phyloP scores from a whole-genome alignment of 2,797 vertebrate species.

The Melanotaenia boesemani region DNA sequence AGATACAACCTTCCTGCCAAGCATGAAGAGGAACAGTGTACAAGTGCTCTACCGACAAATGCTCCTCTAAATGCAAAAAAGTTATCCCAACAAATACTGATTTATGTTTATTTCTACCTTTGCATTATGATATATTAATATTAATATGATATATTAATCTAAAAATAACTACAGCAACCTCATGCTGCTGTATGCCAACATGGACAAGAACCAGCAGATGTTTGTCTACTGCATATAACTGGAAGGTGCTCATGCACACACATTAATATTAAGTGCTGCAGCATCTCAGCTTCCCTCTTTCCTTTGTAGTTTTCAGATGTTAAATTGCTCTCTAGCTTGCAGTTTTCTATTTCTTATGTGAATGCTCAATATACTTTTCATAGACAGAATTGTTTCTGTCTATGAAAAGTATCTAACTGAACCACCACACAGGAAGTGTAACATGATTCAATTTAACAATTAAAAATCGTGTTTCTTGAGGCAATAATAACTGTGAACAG shows the following conservation, averaged over 20 bases:
- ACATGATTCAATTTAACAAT: neutral
- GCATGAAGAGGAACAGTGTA: neutral
- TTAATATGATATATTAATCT: too few relatives aligned
- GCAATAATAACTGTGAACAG: neutral
- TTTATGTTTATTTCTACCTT: neutral
- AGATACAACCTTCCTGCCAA: neutral
- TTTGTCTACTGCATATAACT: neutral
- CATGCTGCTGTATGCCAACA: neutral
- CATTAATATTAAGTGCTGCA: neutral
- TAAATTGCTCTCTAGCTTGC: neutral
- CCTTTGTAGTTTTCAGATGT: fast-evolving
- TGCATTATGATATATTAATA: too few relatives aligned
- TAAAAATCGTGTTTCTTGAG: neutral
- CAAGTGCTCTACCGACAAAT: neutral
- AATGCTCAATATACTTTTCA: too few relatives aligned
- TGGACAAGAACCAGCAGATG: neutral
- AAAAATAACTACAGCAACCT: too few relatives aligned
- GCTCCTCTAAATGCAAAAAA: neutral
- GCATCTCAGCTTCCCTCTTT: neutral
- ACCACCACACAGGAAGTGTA: neutral
- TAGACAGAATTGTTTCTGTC: too few relatives aligned
- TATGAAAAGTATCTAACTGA: neutral
- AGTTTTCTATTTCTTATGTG: neutral
- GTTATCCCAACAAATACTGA: neutral
- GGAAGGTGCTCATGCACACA: neutral